Evolutionary conservation across 2,113 vertebrate genomes (phyloP).

Genomic region (Anoplopoma fimbria): DNA sequence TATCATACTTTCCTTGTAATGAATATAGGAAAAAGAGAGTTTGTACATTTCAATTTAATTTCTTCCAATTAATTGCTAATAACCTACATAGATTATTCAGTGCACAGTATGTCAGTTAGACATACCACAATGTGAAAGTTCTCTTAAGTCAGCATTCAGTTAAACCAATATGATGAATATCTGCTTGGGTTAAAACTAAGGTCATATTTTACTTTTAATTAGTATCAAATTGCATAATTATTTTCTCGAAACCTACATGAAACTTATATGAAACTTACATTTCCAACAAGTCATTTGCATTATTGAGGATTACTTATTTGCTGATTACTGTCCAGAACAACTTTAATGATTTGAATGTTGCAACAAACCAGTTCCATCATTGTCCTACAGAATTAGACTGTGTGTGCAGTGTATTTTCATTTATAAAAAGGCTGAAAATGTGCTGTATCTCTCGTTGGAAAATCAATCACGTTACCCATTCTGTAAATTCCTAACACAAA

Average conservation of each 20-base stretch:
- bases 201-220: not conserved
- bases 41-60: not conserved
- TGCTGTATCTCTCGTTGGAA: constrained; percentile 20
- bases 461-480: constrained; percentile 36
- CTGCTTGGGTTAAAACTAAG: not conserved
- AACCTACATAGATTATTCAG: not conserved
- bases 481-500: constrained; percentile 28
- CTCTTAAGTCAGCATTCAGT: not conserved
- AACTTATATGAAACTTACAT: too few relatives aligned
- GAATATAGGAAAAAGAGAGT: not conserved
- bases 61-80: not conserved
- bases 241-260: not conserved
- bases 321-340: not conserved
- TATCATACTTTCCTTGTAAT: not conserved
- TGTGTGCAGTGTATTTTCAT: constrained; percentile 9
- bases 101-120: not conserved
- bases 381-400: not conserved
- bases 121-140: too few relatives aligned
- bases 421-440: constrained; percentile 32
- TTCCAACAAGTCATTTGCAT: not conserved
- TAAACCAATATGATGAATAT: not conserved
- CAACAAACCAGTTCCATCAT: not conserved
- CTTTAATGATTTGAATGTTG: not conserved
- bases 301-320: too few relatives aligned
- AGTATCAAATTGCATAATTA: not conserved